A percentile compares a stretch with the other conserved stretches of the same genome.
phyloP scores from a whole-genome alignment of 1,140 invertebrate genomes.

The Panagrolaimus sp. region DNA sequence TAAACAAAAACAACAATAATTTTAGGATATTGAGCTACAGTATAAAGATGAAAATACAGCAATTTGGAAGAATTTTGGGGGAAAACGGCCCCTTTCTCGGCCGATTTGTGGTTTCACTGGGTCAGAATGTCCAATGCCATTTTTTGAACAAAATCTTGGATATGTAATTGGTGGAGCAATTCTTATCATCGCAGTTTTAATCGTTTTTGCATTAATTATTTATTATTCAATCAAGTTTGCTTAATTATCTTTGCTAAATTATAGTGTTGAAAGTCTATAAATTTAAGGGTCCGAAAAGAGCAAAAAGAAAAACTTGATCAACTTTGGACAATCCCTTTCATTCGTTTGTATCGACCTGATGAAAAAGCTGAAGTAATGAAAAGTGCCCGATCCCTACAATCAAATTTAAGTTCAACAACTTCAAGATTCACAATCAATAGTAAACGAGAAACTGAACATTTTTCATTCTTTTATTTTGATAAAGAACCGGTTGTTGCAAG shows the following conservation, averaged over 20 bases:
- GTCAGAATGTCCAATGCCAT: background rate
- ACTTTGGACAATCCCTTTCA: constrained; percentile 20
- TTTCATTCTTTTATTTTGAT: constrained; percentile 11
- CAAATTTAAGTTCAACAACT: constrained; percentile 8
- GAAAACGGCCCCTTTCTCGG: constrained; percentile 9
- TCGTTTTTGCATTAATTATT: background rate
- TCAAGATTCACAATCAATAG: background rate
- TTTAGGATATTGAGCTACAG: background rate
- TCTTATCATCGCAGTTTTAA: background rate
- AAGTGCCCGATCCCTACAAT: constrained; percentile 13
- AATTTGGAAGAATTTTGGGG: constrained; percentile 14
- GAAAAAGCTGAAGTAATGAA: constrained; percentile 20
- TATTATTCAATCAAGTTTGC: constrained; percentile 7
- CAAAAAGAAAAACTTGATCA: constrained; percentile 7
- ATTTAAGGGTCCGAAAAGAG: background rate
- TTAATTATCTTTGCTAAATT: background rate
- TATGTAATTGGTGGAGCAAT: background rate
- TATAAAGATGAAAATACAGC: constrained; percentile 5
- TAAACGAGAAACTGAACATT: constrained; percentile 17
- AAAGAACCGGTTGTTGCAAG: constrained; percentile 14
- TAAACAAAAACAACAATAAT: no score
- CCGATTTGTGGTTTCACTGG: constrained; percentile 20
- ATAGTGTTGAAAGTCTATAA: background rate
- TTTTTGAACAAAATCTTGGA: background rate
- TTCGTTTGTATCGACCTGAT: constrained; percentile 9